Base-by-base conservation (phyloP, 1,140 invertebrate genomes). In the Marisa cornuarietis region DNA sequence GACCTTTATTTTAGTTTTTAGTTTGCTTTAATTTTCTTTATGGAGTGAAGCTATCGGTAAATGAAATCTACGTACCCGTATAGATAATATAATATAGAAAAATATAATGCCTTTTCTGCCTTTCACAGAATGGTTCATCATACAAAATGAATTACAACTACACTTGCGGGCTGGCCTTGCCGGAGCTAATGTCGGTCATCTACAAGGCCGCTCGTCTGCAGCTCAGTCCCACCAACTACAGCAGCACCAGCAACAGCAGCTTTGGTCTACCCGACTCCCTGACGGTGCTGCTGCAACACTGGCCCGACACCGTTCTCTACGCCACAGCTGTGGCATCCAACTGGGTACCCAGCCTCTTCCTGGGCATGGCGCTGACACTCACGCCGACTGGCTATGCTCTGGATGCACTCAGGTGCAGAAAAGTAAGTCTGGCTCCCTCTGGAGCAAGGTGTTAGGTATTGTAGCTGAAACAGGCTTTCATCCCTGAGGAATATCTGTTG, bases 71-170 rank as follows among this genome's bases (percentile, higher is more conserved):
- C 31, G 31, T 4, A 42, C 6, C 31, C 6, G 31, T 1, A 42
- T 42, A 42, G 31, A 42, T 42, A 42, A 42, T 42, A 42, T 42
- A 42, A 42, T 42, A 42, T 1, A 42, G n/a, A n/a, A 42, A 42
- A 42, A 42, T 58, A 58, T 58, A 58, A 58, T 18, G 54, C 16
- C 54, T 58, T 58, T 58, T 58, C 4, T 18, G 1, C 4, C 54
- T 58, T 8, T 58, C 54, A 2, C 76, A 77, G 76, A 62, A 66
- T n/a, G 76, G 76, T 18, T 10, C n/a, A 8, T n/a, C 7, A 6
- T 77, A 77, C 76, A 77, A 54, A 42, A 31, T 77, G 63, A 26
- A 68, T 63, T 77, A 77, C 76, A 77, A 77, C 76, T 62, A 62
- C 24, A 52, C 76, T 3, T 77, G 76, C 76, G 76, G 31, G 6